Conservation (phyloP, 2,888 invertebrate genomes). For the Cheilosia grossa region DNA sequence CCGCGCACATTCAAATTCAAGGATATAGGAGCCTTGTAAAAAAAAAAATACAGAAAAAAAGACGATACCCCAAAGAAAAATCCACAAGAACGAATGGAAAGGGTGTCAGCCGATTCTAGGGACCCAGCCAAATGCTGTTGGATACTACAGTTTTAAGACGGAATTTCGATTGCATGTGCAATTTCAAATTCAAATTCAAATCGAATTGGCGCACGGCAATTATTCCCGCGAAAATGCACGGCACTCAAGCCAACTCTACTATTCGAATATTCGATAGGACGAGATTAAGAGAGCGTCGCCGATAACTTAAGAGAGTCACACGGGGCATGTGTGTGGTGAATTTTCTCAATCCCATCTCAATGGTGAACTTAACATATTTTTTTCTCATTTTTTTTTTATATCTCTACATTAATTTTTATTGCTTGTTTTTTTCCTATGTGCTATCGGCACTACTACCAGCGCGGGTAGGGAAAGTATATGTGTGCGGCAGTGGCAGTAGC, state of each 20-base stretch:
- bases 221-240: constrained; percentile 42
- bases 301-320: constrained; percentile 1
- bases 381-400: constrained; percentile 24
- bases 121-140: neutral
- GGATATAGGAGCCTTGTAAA: constrained; percentile 74
- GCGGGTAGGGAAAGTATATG: constrained; percentile 56
- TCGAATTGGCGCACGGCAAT: neutral
- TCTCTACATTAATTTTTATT: constrained; percentile 69
- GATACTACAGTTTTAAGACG: neutral
- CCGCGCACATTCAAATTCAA: constrained; percentile 75
- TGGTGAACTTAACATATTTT: constrained; percentile 51
- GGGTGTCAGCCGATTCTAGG: constrained; percentile 62
- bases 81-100: constrained; percentile 45
- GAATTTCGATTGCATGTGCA: constrained; percentile 13
- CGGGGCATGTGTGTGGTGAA: constrained; percentile 42
- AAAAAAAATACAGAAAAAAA: constrained; percentile 28
- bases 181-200: constrained; percentile 16
- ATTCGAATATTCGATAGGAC: neutral
- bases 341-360: constrained; percentile 26
- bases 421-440: constrained; percentile 73
- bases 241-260: neutral
- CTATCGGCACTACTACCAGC: constrained; percentile 53
- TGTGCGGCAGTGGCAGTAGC: constrained; percentile 30
- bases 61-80: constrained; percentile 27
- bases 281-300: constrained; percentile 29